phyloP scores from a whole-genome alignment of 2,113 vertebrate species.

The Orthonyx spaldingii region DNA sequence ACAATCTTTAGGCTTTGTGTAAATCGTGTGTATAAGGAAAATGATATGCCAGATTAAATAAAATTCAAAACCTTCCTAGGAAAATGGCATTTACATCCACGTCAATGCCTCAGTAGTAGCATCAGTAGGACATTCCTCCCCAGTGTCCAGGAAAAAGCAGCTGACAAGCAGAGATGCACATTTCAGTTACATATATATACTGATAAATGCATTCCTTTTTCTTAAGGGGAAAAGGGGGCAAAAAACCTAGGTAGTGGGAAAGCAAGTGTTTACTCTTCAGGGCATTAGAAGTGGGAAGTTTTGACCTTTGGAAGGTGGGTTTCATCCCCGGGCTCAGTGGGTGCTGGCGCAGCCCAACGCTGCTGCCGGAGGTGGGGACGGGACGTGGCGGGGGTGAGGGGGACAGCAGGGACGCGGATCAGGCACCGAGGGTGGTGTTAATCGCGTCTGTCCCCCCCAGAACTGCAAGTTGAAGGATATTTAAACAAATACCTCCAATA shows the following conservation, averaged over 20 bases:
- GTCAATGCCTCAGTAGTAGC: background rate
- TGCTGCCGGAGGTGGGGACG: background rate
- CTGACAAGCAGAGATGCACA: background rate
- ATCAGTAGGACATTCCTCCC: background rate
- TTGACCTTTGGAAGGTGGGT: background rate
- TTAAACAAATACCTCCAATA: background rate
- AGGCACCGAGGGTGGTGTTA: background rate
- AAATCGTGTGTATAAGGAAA: background rate
- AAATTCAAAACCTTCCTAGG: background rate
- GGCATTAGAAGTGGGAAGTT: background rate
- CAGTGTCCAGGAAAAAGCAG: background rate
- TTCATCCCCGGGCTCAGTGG: background rate
- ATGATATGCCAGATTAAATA: background rate
- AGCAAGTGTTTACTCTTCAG: background rate
- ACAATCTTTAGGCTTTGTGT: background rate
- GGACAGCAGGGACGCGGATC: background rate
- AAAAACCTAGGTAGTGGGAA: background rate
- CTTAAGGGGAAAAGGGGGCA: rapidly evolving
- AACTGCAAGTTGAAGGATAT: background rate
- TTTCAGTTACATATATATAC: background rate
- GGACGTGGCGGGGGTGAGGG: too few relatives aligned
- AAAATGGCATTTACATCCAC: background rate
- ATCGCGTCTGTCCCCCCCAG: rapidly evolving
- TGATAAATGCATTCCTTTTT: background rate
- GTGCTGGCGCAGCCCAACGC: background rate